These are phyloP conservation scores for Egretta garzetta DNA, from an alignment of 2,113 vertebrate species.

Conservation along the genomic window DNA sequence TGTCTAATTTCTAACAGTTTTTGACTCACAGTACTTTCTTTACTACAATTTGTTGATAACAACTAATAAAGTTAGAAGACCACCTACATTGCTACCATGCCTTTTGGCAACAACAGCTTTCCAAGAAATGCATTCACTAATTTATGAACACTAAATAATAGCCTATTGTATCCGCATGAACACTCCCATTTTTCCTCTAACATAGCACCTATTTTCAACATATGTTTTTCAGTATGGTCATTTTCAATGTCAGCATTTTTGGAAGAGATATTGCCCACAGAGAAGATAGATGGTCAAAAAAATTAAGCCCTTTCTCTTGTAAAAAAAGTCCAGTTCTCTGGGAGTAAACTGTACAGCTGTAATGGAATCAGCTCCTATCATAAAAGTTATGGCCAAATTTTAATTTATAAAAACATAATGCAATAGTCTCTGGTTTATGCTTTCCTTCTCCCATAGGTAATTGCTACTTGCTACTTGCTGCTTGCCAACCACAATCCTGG, in stretches of 20 bases:
- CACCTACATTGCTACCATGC: neutral
- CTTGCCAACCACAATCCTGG: neutral
- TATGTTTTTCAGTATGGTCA: neutral
- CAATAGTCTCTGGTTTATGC: neutral
- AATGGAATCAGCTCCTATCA: neutral
- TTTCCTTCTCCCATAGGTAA: rapidly evolving
- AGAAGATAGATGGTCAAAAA: neutral
- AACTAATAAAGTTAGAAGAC: neutral
- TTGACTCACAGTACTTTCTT: neutral
- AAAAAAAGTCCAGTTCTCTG: neutral
- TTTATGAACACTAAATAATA: neutral
- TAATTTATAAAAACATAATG: neutral
- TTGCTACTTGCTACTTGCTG: neutral
- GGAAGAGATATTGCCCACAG: neutral
- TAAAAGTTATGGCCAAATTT: neutral
- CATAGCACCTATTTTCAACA: neutral
- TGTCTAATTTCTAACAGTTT: neutral
- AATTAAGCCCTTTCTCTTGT: neutral
- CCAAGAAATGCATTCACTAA: neutral
- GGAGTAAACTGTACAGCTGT: neutral
- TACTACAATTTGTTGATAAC: neutral
- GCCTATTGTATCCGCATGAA: neutral
- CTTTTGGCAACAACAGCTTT: neutral
- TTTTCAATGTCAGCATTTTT: neutral
- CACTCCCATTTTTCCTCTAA: neutral